Evolutionary conservation across 1,140 invertebrate genomes (phyloP).

Genomic region (Brachionus plicatilis): DNA sequence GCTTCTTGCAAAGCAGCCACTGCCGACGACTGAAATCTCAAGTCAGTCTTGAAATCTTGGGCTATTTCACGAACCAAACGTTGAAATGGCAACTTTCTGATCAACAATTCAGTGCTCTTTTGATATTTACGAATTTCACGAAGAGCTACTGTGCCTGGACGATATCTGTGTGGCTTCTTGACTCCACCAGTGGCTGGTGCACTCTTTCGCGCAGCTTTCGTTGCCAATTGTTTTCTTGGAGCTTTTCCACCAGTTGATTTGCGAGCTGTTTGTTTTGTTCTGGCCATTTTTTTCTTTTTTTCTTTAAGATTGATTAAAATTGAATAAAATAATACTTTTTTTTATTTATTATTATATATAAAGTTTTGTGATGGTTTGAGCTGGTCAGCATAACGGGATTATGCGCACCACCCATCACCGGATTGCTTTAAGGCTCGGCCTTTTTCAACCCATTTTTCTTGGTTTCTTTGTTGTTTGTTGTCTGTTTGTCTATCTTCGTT

Average conservation of each 20-base stretch:
- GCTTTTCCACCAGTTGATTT: not conserved
- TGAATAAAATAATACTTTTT: too few species aligned
- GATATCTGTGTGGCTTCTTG: not conserved
- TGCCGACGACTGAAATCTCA: slow-evolving; percentile 61
- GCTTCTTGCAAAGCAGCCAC: slow-evolving; percentile 56
- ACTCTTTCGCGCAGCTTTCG: not conserved
- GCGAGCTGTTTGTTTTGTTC: slow-evolving; percentile 58
- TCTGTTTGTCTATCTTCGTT: too few species aligned
- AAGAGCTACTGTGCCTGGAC: slow-evolving; percentile 75
- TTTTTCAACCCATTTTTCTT: too few species aligned
- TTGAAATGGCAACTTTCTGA: not conserved
- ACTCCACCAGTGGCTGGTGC: not conserved
- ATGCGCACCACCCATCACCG: too few species aligned
- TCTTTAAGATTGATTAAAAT: not conserved
- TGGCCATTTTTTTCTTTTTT: slow-evolving; percentile 49
- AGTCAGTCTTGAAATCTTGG: slow-evolving; percentile 67
- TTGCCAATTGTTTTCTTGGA: slow-evolving; percentile 56
- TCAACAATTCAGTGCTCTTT: slow-evolving; percentile 63
- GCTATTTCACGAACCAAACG: slow-evolving; percentile 63
- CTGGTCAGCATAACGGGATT: too few species aligned
- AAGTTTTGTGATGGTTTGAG: too few species aligned
- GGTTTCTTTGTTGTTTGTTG: too few species aligned
- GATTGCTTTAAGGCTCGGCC: too few species aligned
- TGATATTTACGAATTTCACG: slow-evolving; percentile 79
- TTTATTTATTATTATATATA: too few species aligned